Conservation (phyloP, 2,113 vertebrate genomes). For the Azemiops feae region DNA sequence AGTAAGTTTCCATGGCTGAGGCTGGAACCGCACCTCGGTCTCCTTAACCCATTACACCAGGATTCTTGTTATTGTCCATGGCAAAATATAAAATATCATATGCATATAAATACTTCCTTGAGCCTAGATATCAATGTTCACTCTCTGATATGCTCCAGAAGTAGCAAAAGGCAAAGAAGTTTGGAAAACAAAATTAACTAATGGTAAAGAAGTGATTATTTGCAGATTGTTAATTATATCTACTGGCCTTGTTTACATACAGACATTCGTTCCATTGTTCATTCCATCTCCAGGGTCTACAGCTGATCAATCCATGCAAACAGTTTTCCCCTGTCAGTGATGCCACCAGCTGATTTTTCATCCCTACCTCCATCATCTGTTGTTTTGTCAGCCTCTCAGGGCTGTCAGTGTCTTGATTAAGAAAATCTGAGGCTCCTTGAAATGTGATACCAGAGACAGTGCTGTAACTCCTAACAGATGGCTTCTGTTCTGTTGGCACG, state of each 20-base stretch:
- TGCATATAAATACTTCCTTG: background rate
- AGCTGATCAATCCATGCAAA: background rate
- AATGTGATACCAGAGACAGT: conserved; percentile 7
- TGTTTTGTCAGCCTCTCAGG: rapidly evolving
- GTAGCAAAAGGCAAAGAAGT: background rate
- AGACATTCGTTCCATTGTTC: background rate
- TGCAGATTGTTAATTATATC: background rate
- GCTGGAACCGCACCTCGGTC: background rate
- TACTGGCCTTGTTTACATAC: background rate
- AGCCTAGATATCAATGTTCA: background rate
- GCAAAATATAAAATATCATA: background rate
- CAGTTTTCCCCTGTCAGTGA: background rate
- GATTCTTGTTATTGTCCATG: background rate
- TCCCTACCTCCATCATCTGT: rapidly evolving
- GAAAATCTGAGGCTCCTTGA: background rate
- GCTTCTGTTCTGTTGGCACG: conserved; percentile 41
- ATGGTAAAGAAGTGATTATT: background rate
- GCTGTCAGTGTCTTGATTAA: rapidly evolving
- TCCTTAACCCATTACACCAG: background rate
- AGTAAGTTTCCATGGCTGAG: background rate
- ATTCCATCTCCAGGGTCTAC: rapidly evolving
- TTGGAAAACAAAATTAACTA: background rate
- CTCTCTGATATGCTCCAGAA: background rate
- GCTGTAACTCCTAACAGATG: conserved; percentile 33
- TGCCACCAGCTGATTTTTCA: background rate